These are phyloP conservation scores for Ectropis crepuscularia DNA, from an alignment of 2,888 invertebrate genomes.

Conservation along the genomic window DNA sequence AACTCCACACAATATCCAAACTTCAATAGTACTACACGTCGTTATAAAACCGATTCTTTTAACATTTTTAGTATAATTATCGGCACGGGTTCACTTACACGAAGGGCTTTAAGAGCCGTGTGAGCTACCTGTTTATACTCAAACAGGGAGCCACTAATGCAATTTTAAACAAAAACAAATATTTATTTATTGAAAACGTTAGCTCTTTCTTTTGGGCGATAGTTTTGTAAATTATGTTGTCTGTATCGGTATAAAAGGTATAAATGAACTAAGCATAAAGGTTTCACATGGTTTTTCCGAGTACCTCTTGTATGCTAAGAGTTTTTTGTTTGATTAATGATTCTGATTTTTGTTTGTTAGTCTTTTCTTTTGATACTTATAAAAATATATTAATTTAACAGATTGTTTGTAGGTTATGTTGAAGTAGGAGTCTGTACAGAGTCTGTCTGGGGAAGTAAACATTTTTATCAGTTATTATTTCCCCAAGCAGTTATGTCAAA, in stretches of 20 bases:
- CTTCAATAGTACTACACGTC: conserved; percentile 25
- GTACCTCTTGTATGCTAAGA: neutral
- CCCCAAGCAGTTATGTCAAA: too few relatives aligned
- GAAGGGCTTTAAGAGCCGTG: conserved; percentile 15
- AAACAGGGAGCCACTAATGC: neutral
- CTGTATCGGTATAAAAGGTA: too few relatives aligned
- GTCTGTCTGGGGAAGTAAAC: too few relatives aligned
- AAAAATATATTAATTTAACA: too few relatives aligned
- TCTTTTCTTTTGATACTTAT: too few relatives aligned
- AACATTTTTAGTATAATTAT: conserved; percentile 34
- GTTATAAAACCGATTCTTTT: conserved; percentile 37
- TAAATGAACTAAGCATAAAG: neutral
- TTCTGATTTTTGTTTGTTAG: too few relatives aligned
- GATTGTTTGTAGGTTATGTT: too few relatives aligned
- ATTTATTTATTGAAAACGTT: neutral
- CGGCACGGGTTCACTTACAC: conserved; percentile 27
- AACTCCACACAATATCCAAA: conserved; percentile 6
- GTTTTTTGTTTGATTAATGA: too few relatives aligned
- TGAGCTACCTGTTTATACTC: neutral
- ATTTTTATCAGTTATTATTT: too few relatives aligned
- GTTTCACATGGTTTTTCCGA: conserved; percentile 17
- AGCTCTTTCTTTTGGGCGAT: neutral
- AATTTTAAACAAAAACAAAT: neutral
- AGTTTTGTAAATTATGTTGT: too few relatives aligned
- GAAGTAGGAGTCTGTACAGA: too few relatives aligned